Evolutionary conservation across 2,888 invertebrate species (phyloP).

Genomic region (Ptycholaimellus sp.): DNA sequence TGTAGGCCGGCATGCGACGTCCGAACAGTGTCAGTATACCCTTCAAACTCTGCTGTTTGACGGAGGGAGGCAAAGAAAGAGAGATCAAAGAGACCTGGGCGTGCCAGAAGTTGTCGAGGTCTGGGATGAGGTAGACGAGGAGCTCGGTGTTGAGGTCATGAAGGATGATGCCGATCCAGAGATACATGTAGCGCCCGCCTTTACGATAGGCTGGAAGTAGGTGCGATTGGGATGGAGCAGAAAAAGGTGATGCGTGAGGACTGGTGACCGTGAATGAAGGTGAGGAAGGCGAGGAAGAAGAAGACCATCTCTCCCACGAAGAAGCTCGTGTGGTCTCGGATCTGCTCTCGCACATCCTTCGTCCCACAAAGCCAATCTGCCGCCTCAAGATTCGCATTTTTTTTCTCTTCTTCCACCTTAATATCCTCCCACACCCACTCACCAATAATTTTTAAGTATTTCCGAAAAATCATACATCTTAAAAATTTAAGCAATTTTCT

Average conservation of each 20-base stretch:
- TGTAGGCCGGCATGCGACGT: slow-evolving; percentile 45
- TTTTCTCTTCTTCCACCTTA: too few species aligned
- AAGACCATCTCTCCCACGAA: slow-evolving; percentile 41
- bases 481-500: not conserved
- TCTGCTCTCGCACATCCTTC: slow-evolving; percentile 16
- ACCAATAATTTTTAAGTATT: not conserved
- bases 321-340: slow-evolving; percentile 36
- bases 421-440: not conserved
- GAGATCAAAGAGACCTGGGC: slow-evolving; percentile 37
- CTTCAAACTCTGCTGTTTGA: slow-evolving; percentile 5
- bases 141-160: slow-evolving; percentile 49
- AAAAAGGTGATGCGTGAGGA: too few species aligned
- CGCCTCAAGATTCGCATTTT: slow-evolving; percentile 17
- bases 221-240: not conserved
- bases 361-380: slow-evolving; percentile 23
- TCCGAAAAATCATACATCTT: too few species aligned
- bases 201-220: slow-evolving; percentile 37
- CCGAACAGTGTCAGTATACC: slow-evolving; percentile 45
- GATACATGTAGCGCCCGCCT: slow-evolving; percentile 48
- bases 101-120: slow-evolving; percentile 61
- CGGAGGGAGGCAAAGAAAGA: not conserved
- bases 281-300: slow-evolving; percentile 39
- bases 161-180: slow-evolving; percentile 47
- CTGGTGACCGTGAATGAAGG: slow-evolving; percentile 42
- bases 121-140: slow-evolving; percentile 44